These are phyloP conservation scores for Microctonus brassicae DNA, from an alignment of 2,888 invertebrate genomes.

Conservation along the genomic window DNA sequence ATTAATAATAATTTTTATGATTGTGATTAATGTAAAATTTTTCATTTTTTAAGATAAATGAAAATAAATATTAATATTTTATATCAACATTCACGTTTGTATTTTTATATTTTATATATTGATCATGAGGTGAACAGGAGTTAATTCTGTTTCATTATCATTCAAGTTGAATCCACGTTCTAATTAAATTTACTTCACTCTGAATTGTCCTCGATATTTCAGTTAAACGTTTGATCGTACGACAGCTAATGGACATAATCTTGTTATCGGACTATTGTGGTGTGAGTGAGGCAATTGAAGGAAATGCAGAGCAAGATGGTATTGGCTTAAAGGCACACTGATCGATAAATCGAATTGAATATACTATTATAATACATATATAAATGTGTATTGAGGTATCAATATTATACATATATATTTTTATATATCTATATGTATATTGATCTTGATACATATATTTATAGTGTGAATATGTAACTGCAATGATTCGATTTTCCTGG, in stretches of 20 bases:
- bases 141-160: neutral
- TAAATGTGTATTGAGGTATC: neutral
- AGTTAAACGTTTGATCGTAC: constrained; percentile 2
- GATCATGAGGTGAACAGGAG: neutral
- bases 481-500: neutral
- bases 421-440: neutral
- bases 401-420: neutral
- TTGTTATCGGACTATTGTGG: neutral
- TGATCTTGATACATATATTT: neutral
- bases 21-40: too few relatives aligned
- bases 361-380: neutral
- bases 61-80: too few relatives aligned
- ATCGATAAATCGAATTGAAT: neutral
- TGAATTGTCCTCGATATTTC: neutral
- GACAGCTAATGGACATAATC: constrained; percentile 1
- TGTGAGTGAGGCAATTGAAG: neutral
- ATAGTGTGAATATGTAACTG: neutral
- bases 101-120: too few relatives aligned
- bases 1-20: too few relatives aligned
- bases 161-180: neutral
- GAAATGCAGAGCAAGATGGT: neutral
- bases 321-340: neutral
- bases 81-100: too few relatives aligned
- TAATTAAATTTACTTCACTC: neutral
- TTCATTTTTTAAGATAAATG: too few relatives aligned